Percentiles rank a stretch among this genome's conserved stretches.
phyloP scores from a whole-genome alignment of 2,113 vertebrate genomes.

The Phyllostomus discolor region DNA sequence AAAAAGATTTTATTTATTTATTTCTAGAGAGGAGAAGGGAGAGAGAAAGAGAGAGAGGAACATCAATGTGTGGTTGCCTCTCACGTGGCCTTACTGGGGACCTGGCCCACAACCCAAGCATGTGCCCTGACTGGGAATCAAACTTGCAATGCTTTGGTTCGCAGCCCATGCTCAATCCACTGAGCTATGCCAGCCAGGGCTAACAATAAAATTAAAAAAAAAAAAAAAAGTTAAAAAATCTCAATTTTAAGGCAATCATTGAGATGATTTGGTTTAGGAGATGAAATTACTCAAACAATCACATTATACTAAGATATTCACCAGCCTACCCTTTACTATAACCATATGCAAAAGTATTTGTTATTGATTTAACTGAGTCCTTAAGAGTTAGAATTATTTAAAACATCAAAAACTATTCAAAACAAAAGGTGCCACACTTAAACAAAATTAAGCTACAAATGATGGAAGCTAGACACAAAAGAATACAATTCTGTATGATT shows the following conservation, averaged over 20 bases:
- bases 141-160: no score
- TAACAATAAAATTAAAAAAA: no score
- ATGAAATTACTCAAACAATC: not conserved
- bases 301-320: not conserved
- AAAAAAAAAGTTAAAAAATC: not conserved
- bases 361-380: constrained; percentile 27
- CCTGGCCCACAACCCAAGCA: no score
- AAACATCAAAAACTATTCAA: not conserved
- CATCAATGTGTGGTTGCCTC: no score
- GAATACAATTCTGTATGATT: not conserved
- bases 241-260: not conserved
- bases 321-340: not conserved
- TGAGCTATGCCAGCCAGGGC: no score
- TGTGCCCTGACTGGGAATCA: no score
- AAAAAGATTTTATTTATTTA: no score
- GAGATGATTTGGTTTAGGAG: not conserved
- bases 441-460: not conserved
- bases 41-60: no score
- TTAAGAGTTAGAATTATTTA: constrained; percentile 25
- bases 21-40: no score
- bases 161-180: no score
- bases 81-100: no score
- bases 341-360: not conserved
- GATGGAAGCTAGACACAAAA: not conserved
- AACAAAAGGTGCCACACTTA: not conserved